phyloP scores from a whole-genome alignment of 2,113 vertebrate species.

The Chlorocebus sabaeus region DNA sequence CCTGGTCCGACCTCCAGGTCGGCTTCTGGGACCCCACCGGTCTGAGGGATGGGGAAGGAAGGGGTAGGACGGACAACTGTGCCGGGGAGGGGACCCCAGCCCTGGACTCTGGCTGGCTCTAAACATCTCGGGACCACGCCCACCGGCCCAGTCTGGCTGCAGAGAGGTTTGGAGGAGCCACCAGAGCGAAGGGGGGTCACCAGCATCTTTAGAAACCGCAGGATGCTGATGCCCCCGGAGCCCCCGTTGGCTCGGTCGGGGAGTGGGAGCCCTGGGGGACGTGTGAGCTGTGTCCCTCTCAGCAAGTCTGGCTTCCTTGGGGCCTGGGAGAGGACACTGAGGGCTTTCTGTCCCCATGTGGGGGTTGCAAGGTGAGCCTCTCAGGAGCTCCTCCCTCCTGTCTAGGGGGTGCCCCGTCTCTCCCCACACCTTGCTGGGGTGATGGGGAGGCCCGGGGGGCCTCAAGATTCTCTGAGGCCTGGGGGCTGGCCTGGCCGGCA shows the following conservation, averaged over 20 bases:
- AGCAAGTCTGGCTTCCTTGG: background rate
- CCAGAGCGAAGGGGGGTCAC: background rate
- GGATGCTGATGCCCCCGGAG: fast-evolving
- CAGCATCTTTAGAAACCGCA: background rate
- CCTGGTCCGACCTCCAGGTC: background rate
- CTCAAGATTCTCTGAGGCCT: background rate
- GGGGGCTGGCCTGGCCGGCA: background rate
- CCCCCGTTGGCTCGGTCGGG: fast-evolving
- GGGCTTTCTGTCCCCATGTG: background rate
- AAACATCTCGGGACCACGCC: background rate
- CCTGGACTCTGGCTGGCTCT: background rate
- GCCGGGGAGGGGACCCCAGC: fast-evolving
- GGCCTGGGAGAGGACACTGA: background rate
- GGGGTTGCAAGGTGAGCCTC: background rate
- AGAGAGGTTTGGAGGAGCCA: background rate
- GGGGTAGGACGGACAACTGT: background rate
- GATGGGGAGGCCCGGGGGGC: slow-evolving; percentile 1
- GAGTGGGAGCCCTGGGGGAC: no score
- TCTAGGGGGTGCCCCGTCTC: background rate
- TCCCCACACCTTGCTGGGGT: background rate
- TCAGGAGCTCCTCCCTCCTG: background rate
- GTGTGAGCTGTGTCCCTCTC: background rate
- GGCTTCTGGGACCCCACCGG: background rate
- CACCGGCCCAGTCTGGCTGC: no score
- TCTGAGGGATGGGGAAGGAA: background rate